These are phyloP conservation scores for Aspidiotus rigidus DNA, from an alignment of 2,888 invertebrate genomes.

Conservation along the genomic window DNA sequence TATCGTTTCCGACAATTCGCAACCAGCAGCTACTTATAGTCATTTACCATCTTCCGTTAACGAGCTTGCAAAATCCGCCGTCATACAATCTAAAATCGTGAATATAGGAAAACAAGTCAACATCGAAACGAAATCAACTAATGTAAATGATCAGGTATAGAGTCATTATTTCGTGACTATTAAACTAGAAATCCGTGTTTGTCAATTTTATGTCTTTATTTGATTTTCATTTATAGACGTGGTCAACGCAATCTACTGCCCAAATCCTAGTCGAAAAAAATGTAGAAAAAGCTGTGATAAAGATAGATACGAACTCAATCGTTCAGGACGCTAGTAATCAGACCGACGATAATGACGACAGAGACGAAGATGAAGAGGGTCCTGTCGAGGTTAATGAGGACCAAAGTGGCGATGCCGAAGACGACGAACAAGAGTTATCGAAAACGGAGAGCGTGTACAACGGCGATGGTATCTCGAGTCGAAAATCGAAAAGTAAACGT, in stretches of 20 bases:
- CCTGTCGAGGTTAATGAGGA: neutral
- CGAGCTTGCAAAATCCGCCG: no score
- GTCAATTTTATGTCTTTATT: neutral
- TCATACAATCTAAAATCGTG: no score
- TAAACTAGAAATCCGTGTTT: neutral
- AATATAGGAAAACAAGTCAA: neutral
- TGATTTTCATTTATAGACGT: neutral
- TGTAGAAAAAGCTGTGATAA: conserved; percentile 5
- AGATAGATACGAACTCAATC: conserved; percentile 11
- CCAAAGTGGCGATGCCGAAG: neutral
- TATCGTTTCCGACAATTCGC: neutral
- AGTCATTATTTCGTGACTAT: neutral
- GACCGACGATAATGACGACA: conserved; percentile 21
- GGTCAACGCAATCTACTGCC: neutral
- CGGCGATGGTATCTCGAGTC: neutral
- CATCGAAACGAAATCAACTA: neutral
- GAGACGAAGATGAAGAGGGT: neutral
- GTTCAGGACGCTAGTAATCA: conserved; percentile 31
- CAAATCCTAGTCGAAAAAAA: neutral
- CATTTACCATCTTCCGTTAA: no score
- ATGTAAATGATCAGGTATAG: neutral
- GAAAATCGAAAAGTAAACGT: neutral
- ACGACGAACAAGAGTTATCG: neutral
- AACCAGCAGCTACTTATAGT: no score
- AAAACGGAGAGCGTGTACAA: neutral